These are phyloP conservation scores for Corythucha ciliata DNA, from an alignment of 2,888 invertebrate genomes.

Conservation along the genomic window DNA sequence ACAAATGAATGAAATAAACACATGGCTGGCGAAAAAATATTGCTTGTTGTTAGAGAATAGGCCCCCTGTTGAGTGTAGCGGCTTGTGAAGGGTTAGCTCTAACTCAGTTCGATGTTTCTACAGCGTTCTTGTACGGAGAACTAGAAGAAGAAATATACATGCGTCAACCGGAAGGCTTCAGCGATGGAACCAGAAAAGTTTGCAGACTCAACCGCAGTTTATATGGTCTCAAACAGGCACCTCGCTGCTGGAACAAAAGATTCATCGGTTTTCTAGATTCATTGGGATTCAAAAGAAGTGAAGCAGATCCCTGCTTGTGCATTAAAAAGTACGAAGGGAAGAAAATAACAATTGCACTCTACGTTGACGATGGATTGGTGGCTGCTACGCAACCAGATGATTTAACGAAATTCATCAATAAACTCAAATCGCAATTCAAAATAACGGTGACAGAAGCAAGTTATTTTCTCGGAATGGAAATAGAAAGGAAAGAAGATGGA, in stretches of 20 bases:
- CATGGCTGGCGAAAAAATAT: too few relatives aligned
- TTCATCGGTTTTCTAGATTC: conserved; percentile 35
- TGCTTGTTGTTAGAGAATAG: conserved; percentile 34
- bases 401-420: conserved; percentile 27
- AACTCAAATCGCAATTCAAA: conserved; percentile 25
- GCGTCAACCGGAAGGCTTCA: conserved; percentile 39
- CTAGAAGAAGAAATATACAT: conserved; percentile 38
- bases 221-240: conserved; percentile 41
- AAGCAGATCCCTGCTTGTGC: conserved; percentile 39
- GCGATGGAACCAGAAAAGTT: conserved; percentile 35
- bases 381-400: conserved; percentile 21
- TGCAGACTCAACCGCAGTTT: conserved; percentile 39
- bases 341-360: conserved; percentile 35
- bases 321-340: conserved; percentile 21
- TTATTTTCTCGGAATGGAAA: conserved; percentile 33
- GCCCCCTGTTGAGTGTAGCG: conserved; percentile 33
- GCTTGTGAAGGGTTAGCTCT: conserved; percentile 31
- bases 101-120: conserved; percentile 37
- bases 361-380: conserved; percentile 39
- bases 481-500: conserved; percentile 23
- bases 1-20: too few relatives aligned
- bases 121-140: conserved; percentile 38
- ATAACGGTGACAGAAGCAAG: conserved; percentile 25
- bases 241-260: conserved; percentile 39
- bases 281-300: conserved; percentile 34